These are phyloP conservation scores for Eptatretus burgeri DNA, from an alignment of 2,113 vertebrate species.

Conservation along the genomic window DNA sequence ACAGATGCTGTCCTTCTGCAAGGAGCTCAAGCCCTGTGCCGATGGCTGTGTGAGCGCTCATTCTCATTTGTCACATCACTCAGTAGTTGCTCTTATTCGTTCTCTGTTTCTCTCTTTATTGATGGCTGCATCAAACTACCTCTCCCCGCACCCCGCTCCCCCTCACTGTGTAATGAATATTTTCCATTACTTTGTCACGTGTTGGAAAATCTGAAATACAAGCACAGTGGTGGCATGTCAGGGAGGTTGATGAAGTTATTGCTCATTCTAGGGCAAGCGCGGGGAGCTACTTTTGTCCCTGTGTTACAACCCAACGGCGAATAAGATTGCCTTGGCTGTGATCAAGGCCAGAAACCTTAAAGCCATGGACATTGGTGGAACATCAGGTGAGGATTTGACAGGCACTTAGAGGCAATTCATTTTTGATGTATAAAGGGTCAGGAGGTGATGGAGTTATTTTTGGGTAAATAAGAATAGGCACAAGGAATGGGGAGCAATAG, in stretches of 20 bases:
- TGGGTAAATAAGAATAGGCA: no score
- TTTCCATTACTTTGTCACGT: no score
- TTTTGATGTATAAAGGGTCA: no score
- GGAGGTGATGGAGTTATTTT: no score
- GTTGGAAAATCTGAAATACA: no score
- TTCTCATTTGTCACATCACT: neutral
- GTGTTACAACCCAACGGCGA: conserved; percentile 91
- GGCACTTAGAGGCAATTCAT: no score
- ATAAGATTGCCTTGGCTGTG: conserved; percentile 92
- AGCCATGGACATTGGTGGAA: conserved; percentile 99
- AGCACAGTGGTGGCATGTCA: no score
- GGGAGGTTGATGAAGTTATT: neutral
- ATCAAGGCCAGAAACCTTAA: conserved; percentile 97
- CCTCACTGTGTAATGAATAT: no score
- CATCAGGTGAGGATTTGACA: conserved; percentile 33
- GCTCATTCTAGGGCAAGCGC: conserved; percentile 40
- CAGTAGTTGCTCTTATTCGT: neutral
- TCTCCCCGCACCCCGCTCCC: neutral
- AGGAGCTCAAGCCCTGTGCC: conserved; percentile 88
- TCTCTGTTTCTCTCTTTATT: neutral
- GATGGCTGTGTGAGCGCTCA: conserved; percentile 67
- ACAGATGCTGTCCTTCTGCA: conserved; percentile 97
- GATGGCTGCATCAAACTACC: neutral
- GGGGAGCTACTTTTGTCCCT: conserved; percentile 82
- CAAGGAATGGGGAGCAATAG: no score